A percentile compares a stretch with the other conserved stretches of the same genome.
Conservation (phyloP, 2,888 invertebrate species). For the Galerucella pusilla region DNA sequence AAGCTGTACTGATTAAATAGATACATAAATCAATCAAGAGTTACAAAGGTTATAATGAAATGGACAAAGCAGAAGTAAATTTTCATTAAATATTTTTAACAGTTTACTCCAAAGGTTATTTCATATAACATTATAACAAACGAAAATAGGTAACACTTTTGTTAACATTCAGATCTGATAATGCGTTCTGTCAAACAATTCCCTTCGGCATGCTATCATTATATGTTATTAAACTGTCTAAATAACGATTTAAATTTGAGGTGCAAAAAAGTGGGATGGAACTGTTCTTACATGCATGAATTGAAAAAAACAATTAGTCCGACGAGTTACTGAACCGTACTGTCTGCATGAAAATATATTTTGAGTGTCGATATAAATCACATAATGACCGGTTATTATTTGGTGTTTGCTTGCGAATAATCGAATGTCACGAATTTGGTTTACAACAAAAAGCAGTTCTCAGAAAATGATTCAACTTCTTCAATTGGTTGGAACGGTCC, state of each 20-base stretch:
- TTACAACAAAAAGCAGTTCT: not conserved
- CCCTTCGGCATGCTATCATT: slow-evolving; percentile 22
- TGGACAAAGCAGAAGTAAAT: too few species aligned
- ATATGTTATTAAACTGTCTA: slow-evolving; percentile 32
- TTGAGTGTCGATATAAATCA: slow-evolving; percentile 26
- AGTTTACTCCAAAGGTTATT: not conserved
- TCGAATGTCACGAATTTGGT: slow-evolving; percentile 4
- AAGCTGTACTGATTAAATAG: too few species aligned
- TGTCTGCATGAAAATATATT: slow-evolving; percentile 23
- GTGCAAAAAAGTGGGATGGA: slow-evolving; percentile 18
- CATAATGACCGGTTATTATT: slow-evolving; percentile 12
- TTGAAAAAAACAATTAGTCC: slow-evolving; percentile 28
- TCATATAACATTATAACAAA: not conserved
- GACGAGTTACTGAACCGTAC: slow-evolving; percentile 27
- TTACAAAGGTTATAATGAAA: too few species aligned
- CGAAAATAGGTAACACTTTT: not conserved
- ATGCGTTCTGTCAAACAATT: slow-evolving; percentile 20
- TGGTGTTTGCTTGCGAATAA: slow-evolving; percentile 13
- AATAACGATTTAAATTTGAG: slow-evolving; percentile 19
- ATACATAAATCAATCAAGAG: too few species aligned
- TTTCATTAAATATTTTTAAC: slow-evolving; percentile 2
- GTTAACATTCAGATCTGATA: slow-evolving; percentile 18
- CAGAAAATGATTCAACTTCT: not conserved
- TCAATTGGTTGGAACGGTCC: not conserved
- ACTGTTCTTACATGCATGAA: slow-evolving; percentile 28